phyloP scores from a whole-genome alignment of 2,113 vertebrate genomes.

The Spermophilus dauricus region DNA sequence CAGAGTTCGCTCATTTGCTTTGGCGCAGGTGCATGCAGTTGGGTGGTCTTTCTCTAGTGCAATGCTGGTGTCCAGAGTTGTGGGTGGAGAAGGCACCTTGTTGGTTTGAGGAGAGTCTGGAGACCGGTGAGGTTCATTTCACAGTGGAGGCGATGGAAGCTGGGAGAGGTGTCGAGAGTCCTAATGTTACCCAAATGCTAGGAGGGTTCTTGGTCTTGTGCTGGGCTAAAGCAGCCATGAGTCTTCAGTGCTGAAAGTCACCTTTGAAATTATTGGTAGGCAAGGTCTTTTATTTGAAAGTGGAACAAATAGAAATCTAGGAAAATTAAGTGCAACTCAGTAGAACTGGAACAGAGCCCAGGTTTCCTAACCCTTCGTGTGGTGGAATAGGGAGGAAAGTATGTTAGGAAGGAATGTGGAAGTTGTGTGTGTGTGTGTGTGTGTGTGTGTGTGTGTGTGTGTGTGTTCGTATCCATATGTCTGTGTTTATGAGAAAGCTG shows the following conservation, averaged over 20 bases:
- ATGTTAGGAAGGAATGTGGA: background rate
- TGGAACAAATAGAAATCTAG: background rate
- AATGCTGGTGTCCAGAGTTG: background rate
- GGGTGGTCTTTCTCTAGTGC: background rate
- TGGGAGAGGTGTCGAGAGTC: background rate
- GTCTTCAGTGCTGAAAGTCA: background rate
- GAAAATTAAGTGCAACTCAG: background rate
- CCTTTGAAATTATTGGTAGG: background rate
- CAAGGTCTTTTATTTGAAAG: background rate
- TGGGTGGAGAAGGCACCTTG: background rate
- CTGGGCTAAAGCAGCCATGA: background rate
- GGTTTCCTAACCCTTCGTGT: background rate
- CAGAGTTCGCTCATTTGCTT: background rate
- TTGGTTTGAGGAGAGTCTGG: background rate
- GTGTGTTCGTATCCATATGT: background rate
- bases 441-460: background rate
- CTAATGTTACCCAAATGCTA: fast-evolving
- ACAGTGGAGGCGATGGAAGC: background rate
- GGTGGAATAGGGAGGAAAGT: background rate
- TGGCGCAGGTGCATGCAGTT: background rate
- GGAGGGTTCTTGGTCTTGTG: background rate
- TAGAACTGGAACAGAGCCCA: background rate
- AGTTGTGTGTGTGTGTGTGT: background rate
- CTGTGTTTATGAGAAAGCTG: constrained; percentile 3
- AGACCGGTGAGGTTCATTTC: background rate